Evolutionary conservation across 2,113 vertebrate genomes (phyloP), one percentile per base, ranked within the genome.

Genomic region (Acanthochromis polyacanthus): DNA sequence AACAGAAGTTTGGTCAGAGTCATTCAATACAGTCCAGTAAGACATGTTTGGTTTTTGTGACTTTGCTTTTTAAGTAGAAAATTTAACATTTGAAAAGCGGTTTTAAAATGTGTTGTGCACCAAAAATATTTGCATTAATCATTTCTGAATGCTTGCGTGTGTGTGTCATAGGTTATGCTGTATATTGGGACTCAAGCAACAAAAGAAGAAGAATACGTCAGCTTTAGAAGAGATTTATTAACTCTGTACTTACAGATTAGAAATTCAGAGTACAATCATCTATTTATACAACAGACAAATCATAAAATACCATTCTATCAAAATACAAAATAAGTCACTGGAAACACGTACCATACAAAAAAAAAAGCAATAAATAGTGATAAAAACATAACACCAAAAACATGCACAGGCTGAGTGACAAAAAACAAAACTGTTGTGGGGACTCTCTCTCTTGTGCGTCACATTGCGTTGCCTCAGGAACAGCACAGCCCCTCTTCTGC

Each of bases 251-350:
- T 72, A 87, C 69, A 80, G 78, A 86, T 87, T 84, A 85, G 56
- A 91, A 90, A 90, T 88, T 71, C 72, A 76, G 70, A 88, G 71
- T 59, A 78, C 71, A 78, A 71, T 81, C 73, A 86, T 50, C 48
- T 50, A 70, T 86, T 67, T 82, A 72, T 84, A 89, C 75, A 87
- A 40, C 61, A 51, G 50, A 72, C 74, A 78, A 84, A 88, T 82
- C 82, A 91, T 86, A 86, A 86, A 86, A 81, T 83, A 75, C 78
- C 17, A 74, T 79, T 82, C 69, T 86, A 88, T 89, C 23, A 89
- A 91, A 83, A 88, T 92, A 90, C 73, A 92, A 92, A 92, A 92
- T 82, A 89, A 88, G 67, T 83, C 70, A 85, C 78, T 75, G 69
- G 81, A 89, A 85, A 83, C 75, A 88, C 58, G 75, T 76, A 83